These are phyloP conservation scores for Nymphalis io DNA, from an alignment of 1,140 invertebrate genomes.

Conservation along the genomic window DNA sequence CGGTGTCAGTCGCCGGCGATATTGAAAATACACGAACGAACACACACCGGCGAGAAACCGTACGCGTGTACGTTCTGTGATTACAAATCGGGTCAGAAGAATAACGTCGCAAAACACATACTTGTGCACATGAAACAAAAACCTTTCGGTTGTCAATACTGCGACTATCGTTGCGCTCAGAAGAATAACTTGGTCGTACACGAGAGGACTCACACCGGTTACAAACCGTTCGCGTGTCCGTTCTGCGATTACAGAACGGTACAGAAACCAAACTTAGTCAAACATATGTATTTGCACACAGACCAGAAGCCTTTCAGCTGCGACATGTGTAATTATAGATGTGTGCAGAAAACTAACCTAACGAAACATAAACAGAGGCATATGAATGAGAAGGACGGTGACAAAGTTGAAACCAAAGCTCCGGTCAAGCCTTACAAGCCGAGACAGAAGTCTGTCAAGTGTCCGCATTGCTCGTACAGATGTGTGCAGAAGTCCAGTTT, in stretches of 20 bases:
- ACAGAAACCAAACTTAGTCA: slow-evolving; percentile 82
- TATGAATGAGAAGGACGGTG: slow-evolving; percentile 71
- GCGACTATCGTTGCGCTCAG: slow-evolving; percentile 86
- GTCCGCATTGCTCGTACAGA: slow-evolving; percentile 68
- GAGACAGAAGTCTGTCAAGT: slow-evolving; percentile 70
- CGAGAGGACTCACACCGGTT: slow-evolving; percentile 83
- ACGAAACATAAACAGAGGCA: slow-evolving; percentile 78
- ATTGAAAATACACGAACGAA: slow-evolving; percentile 85
- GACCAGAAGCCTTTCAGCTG: slow-evolving; percentile 84
- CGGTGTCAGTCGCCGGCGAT: slow-evolving; percentile 81
- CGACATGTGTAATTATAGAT: slow-evolving; percentile 82
- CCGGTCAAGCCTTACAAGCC: slow-evolving; percentile 71
- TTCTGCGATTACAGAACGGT: slow-evolving; percentile 83
- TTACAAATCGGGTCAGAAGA: slow-evolving; percentile 88
- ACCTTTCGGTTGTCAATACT: slow-evolving; percentile 86
- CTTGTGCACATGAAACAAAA: slow-evolving; percentile 89
- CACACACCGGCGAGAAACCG: slow-evolving; percentile 83
- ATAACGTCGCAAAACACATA: slow-evolving; percentile 88
- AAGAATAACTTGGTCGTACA: slow-evolving; percentile 81
- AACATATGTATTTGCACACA: slow-evolving; percentile 85
- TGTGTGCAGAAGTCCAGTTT: slow-evolving; percentile 75
- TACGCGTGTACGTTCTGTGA: slow-evolving; percentile 85
- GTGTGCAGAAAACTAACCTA: slow-evolving; percentile 78
- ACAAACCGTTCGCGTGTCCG: slow-evolving; percentile 83
- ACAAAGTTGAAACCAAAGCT: slow-evolving; percentile 60